Evolutionary conservation across 2,888 invertebrate genomes (phyloP).

Genomic region (Selenia dentaria): DNA sequence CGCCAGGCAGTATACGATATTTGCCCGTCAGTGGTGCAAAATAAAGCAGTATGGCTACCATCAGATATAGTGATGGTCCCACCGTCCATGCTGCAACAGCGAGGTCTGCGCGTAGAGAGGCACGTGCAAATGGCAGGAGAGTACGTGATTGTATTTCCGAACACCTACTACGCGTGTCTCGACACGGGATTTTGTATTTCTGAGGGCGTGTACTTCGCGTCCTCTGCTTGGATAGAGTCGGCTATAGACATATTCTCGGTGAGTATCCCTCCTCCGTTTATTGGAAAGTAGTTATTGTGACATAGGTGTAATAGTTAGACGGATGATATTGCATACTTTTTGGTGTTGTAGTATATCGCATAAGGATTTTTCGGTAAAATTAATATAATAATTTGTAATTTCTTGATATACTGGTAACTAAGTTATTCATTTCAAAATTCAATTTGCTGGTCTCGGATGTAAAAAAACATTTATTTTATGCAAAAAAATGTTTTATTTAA

Average conservation of each 20-base stretch:
- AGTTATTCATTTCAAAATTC: no score
- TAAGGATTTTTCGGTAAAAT: no score
- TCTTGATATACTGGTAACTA: no score
- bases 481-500: no score
- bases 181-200: constrained; percentile 95
- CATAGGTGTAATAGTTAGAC: no score
- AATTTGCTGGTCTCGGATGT: no score
- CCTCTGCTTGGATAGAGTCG: constrained; percentile 90
- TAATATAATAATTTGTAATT: no score
- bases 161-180: constrained; percentile 93
- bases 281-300: no score
- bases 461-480: no score
- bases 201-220: constrained; percentile 96
- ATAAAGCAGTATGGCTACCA: constrained; percentile 94
- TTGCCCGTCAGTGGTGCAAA: constrained; percentile 92
- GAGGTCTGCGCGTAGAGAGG: constrained; percentile 91
- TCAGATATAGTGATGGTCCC: constrained; percentile 98
- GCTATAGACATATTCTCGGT: constrained; percentile 91
- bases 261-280: no score
- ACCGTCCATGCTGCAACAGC: constrained; percentile 89
- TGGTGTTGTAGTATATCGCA: no score
- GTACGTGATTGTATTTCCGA: constrained; percentile 94
- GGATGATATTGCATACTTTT: no score
- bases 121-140: constrained; percentile 94
- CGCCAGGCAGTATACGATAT: constrained; percentile 89